These are phyloP conservation scores for Phyllotis vaccarum DNA, from an alignment of 2,797 vertebrate genomes.

Conservation along the genomic window DNA sequence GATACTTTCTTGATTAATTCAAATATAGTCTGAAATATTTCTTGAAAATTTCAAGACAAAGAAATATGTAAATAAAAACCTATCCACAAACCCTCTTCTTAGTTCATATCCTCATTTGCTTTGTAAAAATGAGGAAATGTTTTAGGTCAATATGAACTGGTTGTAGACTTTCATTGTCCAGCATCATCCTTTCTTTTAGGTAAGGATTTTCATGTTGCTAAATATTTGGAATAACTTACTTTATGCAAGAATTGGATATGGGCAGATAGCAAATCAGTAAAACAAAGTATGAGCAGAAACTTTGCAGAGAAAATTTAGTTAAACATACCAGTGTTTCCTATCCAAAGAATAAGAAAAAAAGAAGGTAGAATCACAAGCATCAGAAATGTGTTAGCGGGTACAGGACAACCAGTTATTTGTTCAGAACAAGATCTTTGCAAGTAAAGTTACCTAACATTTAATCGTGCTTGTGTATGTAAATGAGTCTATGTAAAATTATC, in stretches of 20 bases:
- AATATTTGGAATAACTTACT: neutral
- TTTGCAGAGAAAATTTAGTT: neutral
- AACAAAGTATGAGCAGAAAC: fast-evolving
- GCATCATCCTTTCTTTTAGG: neutral
- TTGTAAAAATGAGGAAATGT: neutral
- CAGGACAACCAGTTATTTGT: neutral
- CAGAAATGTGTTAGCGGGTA: neutral
- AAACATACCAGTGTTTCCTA: neutral
- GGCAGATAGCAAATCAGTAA: neutral
- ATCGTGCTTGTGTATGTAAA: neutral
- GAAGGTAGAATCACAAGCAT: neutral
- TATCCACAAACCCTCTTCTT: too few species aligned
- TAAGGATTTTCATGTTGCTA: neutral
- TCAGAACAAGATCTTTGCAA: neutral
- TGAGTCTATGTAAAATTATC: neutral
- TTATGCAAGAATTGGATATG: neutral
- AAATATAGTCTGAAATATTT: neutral
- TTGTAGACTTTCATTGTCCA: neutral
- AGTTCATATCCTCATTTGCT: neutral
- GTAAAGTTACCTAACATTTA: neutral
- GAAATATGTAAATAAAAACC: neutral
- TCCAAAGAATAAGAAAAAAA: neutral
- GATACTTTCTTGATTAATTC: too few species aligned
- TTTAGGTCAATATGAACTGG: neutral
- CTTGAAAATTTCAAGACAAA: neutral